Conservation (phyloP, 2,113 vertebrate species). For the Garra rufa region DNA sequence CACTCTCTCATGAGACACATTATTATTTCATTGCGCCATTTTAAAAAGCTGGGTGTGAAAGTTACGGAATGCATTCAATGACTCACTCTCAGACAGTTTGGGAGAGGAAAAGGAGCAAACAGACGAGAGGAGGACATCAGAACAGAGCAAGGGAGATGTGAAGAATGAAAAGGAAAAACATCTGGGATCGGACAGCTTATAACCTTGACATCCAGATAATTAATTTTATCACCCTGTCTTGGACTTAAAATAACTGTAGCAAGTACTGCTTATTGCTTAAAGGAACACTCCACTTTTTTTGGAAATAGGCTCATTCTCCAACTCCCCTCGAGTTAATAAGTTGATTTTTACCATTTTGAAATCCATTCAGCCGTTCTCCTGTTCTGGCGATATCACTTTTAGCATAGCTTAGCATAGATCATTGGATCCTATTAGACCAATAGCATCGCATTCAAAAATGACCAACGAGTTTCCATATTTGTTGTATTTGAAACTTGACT, state of each 20-base stretch:
- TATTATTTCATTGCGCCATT: constrained; percentile 59
- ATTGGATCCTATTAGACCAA: no score
- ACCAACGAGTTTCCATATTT: no score
- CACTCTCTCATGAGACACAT: constrained; percentile 43
- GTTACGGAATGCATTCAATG: constrained; percentile 34
- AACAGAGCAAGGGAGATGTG: not conserved
- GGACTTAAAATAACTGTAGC: constrained; percentile 40
- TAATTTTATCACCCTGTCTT: constrained; percentile 32
- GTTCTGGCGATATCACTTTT: no score
- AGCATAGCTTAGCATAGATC: no score
- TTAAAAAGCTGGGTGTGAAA: constrained; percentile 54
- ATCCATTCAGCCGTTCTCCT: no score
- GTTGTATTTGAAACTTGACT: no score
- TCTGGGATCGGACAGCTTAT: constrained; percentile 20
- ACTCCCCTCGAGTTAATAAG: no score
- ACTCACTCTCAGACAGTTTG: constrained; percentile 46
- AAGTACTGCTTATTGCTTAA: constrained; percentile 3
- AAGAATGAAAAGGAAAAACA: constrained; percentile 17
- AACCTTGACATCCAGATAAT: constrained; percentile 39
- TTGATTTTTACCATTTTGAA: no score
- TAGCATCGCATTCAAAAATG: no score
- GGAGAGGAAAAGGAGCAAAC: not conserved
- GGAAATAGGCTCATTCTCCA: no score
- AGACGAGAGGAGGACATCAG: not conserved
- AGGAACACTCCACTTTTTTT: no score